phyloP scores from a whole-genome alignment of 2,888 invertebrate species.

The Ptilodon capucinus region DNA sequence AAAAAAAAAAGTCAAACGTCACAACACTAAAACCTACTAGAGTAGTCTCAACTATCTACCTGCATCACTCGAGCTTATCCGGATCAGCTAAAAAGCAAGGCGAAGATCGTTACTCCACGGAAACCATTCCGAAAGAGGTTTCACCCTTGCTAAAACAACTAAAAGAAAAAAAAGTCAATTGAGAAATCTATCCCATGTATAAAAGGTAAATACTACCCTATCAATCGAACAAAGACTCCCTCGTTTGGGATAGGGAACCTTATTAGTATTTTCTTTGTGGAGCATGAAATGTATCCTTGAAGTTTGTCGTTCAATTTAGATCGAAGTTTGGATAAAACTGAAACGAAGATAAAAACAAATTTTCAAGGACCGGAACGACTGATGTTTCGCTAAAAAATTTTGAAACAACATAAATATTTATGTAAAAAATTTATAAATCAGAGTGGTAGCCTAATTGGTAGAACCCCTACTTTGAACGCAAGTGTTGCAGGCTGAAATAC shows the following conservation, averaged over 20 bases:
- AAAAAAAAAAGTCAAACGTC: no score
- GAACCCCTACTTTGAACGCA: no score
- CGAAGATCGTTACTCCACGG: neutral
- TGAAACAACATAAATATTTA: no score
- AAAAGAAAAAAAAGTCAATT: neutral
- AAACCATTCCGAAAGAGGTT: neutral
- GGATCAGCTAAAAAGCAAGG: neutral
- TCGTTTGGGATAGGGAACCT: slow-evolving; percentile 12
- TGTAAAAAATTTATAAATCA: no score
- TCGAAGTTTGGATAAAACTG: slow-evolving; percentile 8
- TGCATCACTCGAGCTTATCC: no score
- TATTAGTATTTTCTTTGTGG: slow-evolving; percentile 20
- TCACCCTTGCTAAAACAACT: neutral
- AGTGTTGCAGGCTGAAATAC: no score
- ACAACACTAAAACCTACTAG: no score
- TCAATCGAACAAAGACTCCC: slow-evolving; percentile 10
- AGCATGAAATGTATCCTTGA: slow-evolving; percentile 6
- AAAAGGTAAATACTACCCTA: slow-evolving; percentile 19
- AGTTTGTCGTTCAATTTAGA: slow-evolving; percentile 8
- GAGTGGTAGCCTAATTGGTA: no score
- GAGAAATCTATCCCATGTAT: slow-evolving; percentile 5
- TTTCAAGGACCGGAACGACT: neutral
- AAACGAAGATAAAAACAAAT: neutral
- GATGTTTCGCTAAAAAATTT: no score
- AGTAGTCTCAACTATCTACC: no score